Conservation (phyloP, 2,888 invertebrate genomes). For the Enchytraeus crypticus region DNA sequence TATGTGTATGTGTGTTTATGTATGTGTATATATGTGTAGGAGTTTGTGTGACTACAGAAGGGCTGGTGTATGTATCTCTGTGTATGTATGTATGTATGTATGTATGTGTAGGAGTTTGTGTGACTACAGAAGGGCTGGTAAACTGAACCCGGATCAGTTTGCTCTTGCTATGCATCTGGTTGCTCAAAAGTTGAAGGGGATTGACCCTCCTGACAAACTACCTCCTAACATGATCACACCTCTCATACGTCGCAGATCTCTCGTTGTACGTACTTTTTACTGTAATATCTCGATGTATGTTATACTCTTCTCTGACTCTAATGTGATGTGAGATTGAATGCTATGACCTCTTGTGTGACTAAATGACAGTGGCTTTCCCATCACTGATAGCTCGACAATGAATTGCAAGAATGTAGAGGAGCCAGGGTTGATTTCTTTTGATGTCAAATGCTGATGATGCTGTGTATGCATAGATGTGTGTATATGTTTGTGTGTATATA, state of each 20-base stretch:
- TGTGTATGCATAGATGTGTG: no score
- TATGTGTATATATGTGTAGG: no score
- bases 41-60: no score
- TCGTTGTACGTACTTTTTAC: constrained; percentile 20
- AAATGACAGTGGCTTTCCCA: neutral
- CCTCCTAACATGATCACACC: constrained; percentile 82
- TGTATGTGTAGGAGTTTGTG: constrained; percentile 68
- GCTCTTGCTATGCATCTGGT: constrained; percentile 92
- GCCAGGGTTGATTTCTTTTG: no score
- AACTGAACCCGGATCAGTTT: constrained; percentile 88
- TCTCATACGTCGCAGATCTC: constrained; percentile 52
- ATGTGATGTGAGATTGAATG: neutral
- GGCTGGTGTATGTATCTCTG: no score
- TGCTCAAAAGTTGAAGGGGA: constrained; percentile 66
- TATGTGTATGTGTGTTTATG: no score
- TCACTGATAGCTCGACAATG: neutral
- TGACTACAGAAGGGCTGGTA: constrained; percentile 80
- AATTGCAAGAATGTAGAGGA: neutral
- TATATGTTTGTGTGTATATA: no score
- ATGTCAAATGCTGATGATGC: no score
- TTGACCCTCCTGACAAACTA: constrained; percentile 72
- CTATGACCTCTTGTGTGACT: neutral
- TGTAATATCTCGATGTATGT: neutral
- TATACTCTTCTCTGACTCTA: neutral
- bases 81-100: no score